Base-by-base conservation (phyloP, 2,113 vertebrate genomes). In the Ammodytes marinus region DNA sequence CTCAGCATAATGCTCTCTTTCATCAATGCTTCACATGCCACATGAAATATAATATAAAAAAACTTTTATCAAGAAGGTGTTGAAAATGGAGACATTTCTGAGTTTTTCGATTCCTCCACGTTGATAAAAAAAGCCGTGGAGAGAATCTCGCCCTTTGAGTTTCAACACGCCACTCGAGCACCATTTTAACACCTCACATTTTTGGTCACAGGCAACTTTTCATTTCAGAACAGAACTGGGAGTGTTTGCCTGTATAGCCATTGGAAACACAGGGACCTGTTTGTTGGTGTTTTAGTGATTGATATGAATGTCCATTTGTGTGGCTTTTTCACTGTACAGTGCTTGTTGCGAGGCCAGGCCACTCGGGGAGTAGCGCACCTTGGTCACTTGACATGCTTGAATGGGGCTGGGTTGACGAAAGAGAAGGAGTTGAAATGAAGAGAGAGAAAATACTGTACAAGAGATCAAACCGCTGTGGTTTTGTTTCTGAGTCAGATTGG, bases 291-390 rank as follows among this genome's bases (percentile, higher is more conserved):
- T 72, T 27, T 66, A 72, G 67, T 75, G 84, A 90, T 65, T 84
- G 85, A 94, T 79, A 87, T 86, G 84, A 94, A 94, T 90, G 88
- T 83, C 66, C 80, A 83, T 86, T 90, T 92, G 86, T 93, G 83
- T 4, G 15, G 84, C 69, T 80, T 85, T 27, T 58, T 65, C 64
- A 84, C 82, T 83, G 57, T 88, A 75, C 57, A 17, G 19, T 47
- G 37, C 78, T 72, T 81, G 80, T 86, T 86, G 68, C 3, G 0
- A 65, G 79, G 79, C 69, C 59, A 68, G 59, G 84, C 50, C 60
- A 43, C 57, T 79, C 0, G 3, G 59, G n/a, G 87, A 81, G 57
- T 61, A 47, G 55, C 8, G 60, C 53, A 67, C 66, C 64, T 61
- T 39, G 59, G 55, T 66, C 64, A 43, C 12, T 54, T 79, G 77